Percentiles rank a stretch among this genome's conserved stretches.
Conservation (phyloP, 1,140 invertebrate genomes). For the Antheraea pernyi region DNA sequence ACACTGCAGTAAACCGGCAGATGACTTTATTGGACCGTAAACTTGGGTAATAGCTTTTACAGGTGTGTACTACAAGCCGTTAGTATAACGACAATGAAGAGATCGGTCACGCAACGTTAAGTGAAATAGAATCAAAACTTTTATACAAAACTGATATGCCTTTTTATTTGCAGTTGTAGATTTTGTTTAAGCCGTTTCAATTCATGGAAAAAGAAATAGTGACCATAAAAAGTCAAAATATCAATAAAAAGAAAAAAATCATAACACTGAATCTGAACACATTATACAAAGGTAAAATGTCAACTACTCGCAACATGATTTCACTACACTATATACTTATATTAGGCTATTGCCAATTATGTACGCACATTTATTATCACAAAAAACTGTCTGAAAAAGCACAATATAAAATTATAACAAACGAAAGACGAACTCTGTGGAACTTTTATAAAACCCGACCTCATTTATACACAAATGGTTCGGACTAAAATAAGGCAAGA, state of each 20-base stretch:
- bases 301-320: background rate
- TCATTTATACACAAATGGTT: background rate
- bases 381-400: no score
- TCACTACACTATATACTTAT: background rate
- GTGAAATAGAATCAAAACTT: background rate
- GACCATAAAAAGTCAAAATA: no score
- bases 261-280: background rate
- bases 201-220: no score
- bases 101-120: background rate
- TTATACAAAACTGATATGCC: background rate
- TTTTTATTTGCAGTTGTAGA: no score
- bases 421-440: background rate
- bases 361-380: no score
- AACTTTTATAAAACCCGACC: background rate
- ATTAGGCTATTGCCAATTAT: no score
- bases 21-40: conserved; percentile 55
- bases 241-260: no score
- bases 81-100: conserved; percentile 2
- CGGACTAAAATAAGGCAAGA: background rate
- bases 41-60: conserved; percentile 40
- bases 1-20: conserved; percentile 43
- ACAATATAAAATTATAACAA: background rate
- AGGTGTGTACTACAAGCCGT: conserved; percentile 33
- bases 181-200: no score
- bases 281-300: background rate